Evolutionary conservation across 2,888 invertebrate genomes (phyloP), one percentile per base, ranked within the genome.

Genomic region (Eupithecia abbreviata): DNA sequence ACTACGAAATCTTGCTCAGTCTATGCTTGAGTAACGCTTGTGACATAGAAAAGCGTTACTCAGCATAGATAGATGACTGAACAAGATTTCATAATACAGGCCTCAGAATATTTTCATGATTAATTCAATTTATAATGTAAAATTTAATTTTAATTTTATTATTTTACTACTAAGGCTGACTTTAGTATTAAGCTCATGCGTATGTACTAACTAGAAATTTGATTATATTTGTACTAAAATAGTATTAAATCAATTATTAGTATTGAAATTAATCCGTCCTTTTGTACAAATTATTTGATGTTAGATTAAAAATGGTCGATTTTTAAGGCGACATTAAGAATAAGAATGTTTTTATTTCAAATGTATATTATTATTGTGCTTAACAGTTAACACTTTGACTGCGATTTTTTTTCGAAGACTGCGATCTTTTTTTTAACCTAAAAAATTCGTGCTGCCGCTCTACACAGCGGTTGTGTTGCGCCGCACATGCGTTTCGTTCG

Each of bases 161-260:
- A n/a, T 78, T 67, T 73, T 67, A 58, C 47, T 5, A 71, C 71
- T 77, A 77, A 77, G 77, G 77, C 77, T 77, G 77, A 77, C 41
- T 67, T 72, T 74, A 71, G 30, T 30, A 78, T 78, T 76, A 76
- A 76, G 73, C 72, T 42, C 51, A 42, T 42, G 66, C 9, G 42
- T 66, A 41, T 4, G 4, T 15, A 66, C 62, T 6, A 15, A 41
- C 18, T 58, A 51, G n/a, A 51, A 51, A 15, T 15, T 47, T 7
- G 47, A 10, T 62, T 62, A n/a, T 65, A 10, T 30, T 5, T 42
- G 4, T 55, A 43, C n/a, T n/a, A 12, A 45, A 3, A 43, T n/a
- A 18, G 18, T 58, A 18, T 9, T 18, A 15, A 58, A 58, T 18
- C 18, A 18, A 18, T 18, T 18, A 15, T 3, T 9, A 18, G 9